These are phyloP conservation scores for Neoseiulus cucumeris DNA, from an alignment of 1,140 invertebrate species.

Conservation along the genomic window DNA sequence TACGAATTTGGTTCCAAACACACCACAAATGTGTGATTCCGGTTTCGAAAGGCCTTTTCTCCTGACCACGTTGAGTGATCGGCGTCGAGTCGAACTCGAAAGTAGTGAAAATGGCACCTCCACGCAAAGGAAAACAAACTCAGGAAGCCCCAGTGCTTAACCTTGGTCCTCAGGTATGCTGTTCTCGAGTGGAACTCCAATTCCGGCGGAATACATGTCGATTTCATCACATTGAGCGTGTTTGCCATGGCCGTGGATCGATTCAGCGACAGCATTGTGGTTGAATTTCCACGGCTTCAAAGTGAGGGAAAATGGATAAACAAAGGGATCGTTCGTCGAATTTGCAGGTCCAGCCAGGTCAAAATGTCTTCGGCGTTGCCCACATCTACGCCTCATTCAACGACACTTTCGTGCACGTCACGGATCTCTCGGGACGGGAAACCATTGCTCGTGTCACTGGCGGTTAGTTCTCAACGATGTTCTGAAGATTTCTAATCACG, in stretches of 20 bases:
- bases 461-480: no score
- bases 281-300: not conserved
- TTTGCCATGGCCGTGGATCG: not conserved
- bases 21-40: not conserved
- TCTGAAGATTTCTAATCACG: no score
- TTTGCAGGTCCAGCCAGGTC: slow-evolving; percentile 59
- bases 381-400: slow-evolving; percentile 99
- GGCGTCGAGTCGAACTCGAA: not conserved
- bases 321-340: not conserved
- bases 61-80: not conserved
- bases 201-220: not conserved
- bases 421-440: slow-evolving; percentile 85
- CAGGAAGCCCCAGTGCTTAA: slow-evolving; percentile 82
- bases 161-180: slow-evolving; percentile 65
- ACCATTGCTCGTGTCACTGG: slow-evolving; percentile 14
- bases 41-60: slow-evolving; percentile 9
- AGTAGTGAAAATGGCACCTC: slow-evolving; percentile 49
- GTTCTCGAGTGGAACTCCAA: no score
- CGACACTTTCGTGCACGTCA: slow-evolving; percentile 99
- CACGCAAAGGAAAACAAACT: slow-evolving; percentile 84
- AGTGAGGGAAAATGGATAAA: not conserved
- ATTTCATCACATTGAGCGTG: not conserved
- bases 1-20: no score
- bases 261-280: not conserved
- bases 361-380: slow-evolving; percentile 94